Evolutionary conservation across 1,140 invertebrate species (phyloP).

Genomic region (Orchestia grillus): DNA sequence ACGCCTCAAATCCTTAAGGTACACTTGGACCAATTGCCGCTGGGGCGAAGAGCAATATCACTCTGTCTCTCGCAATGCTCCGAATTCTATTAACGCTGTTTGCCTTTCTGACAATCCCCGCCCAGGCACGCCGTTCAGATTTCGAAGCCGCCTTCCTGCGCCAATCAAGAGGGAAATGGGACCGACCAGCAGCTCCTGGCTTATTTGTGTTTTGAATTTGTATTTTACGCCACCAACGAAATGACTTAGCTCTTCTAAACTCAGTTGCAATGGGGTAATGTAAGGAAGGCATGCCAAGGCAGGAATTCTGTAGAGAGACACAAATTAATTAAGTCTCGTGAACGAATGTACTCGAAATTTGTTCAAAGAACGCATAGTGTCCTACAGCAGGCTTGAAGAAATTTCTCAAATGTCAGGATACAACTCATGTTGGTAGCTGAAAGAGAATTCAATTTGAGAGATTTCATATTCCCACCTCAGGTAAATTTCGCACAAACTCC

Average conservation of each 20-base stretch:
- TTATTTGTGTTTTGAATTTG: not conserved
- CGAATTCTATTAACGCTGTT: slow-evolving; percentile 46
- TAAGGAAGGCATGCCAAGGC: not conserved
- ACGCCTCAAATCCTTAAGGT: not conserved
- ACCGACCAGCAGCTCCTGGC: too few relatives aligned
- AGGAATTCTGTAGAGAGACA: not conserved
- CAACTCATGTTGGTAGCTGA: too few relatives aligned
- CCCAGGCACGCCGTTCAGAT: not conserved
- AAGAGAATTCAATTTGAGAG: too few relatives aligned
- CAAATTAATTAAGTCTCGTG: not conserved
- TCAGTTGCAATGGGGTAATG: not conserved
- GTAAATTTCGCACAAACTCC: too few relatives aligned
- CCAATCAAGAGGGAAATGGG: not conserved
- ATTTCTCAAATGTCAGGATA: too few relatives aligned
- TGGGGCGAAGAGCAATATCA: slow-evolving; percentile 8
- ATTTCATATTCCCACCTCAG: too few relatives aligned
- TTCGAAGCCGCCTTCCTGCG: not conserved
- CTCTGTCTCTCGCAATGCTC: not conserved
- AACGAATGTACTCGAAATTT: not conserved
- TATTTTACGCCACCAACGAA: not conserved
- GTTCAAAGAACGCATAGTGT: too few relatives aligned
- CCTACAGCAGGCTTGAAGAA: too few relatives aligned
- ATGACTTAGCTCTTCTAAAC: not conserved
- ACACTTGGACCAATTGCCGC: not conserved
- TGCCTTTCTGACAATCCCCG: not conserved